phyloP scores from a whole-genome alignment of 2,888 invertebrate species.

The Hypselothyrea guttata region DNA sequence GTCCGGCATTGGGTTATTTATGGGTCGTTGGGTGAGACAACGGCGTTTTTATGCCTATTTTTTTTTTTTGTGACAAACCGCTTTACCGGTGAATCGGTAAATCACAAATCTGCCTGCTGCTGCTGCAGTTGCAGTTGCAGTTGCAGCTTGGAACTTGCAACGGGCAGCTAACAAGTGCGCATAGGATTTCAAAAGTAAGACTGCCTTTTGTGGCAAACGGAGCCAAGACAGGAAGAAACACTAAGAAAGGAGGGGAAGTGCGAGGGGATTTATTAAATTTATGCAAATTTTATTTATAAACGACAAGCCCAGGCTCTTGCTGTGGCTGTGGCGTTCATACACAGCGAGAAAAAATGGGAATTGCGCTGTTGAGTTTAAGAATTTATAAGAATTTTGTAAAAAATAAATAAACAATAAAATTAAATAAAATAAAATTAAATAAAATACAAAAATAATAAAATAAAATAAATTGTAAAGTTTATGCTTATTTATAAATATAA shows the following conservation, averaged over 20 bases:
- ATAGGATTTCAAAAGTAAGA: conserved; percentile 23
- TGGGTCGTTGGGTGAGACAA: conserved; percentile 80
- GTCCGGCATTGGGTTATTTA: conserved; percentile 69
- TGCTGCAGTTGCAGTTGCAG: conserved; percentile 6
- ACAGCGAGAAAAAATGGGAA: too few relatives aligned
- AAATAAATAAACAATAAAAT: too few relatives aligned
- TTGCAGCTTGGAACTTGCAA: conserved; percentile 11
- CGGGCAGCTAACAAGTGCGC: conserved; percentile 58
- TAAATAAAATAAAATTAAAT: too few relatives aligned
- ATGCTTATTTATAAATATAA: too few relatives aligned
- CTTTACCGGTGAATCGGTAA: conserved; percentile 77
- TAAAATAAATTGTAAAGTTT: too few relatives aligned
- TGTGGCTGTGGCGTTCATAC: too few relatives aligned
- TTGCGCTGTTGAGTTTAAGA: too few relatives aligned
- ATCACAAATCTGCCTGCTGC: conserved; percentile 68
- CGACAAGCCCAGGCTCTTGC: conserved; percentile 44
- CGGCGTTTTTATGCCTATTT: conserved; percentile 42
- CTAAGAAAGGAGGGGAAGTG: conserved; percentile 33
- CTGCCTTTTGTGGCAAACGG: conserved; percentile 56
- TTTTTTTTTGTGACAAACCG: conserved; percentile 68
- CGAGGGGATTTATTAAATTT: conserved; percentile 74
- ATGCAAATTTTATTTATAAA: conserved; percentile 78
- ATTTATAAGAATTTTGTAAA: too few relatives aligned
- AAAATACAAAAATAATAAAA: too few relatives aligned
- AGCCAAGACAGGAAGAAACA: not conserved